Evolutionary conservation across 2,888 invertebrate genomes (phyloP), one percentile per base, ranked within the genome.

Genomic region (Stratiomys singularior): DNA sequence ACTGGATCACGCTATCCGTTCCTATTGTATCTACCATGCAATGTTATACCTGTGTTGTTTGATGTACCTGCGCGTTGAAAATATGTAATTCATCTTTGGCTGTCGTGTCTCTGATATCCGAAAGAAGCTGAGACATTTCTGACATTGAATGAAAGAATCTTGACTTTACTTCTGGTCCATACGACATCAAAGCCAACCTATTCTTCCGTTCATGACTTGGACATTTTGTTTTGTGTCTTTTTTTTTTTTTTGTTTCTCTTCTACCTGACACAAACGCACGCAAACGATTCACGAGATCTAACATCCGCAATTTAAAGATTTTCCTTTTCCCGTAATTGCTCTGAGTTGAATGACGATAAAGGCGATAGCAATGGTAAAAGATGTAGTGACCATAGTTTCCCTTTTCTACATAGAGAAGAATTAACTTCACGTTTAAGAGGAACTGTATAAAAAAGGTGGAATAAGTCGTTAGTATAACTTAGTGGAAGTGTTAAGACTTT

Each of bases 271-370:
- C n/a, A 46, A 76, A 58, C 37, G 77, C 77, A 79, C 74, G 79
- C 79, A 77, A 77, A 74, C 77, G 58, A 13, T 58, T 37, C 60
- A 58, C 60, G 74, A 37, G 66, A 77, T 74, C 69, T 71, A 72
- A 78, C 78, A 78, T 78, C 78, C 78, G 78, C 77, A 78, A 78
- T 78, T 72, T 72, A 64, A 71, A 76, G 72, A 66, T 71, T 78
- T 76, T 76, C 56, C 72, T 76, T 72, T 78, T 77, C 78, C 72
- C 77, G 78, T 77, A 71, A 78, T 72, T 76, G 58, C 47, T 15
- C n/a, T n/a, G 71, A 60, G 60, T 23, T 4, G 25, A 2, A 25
- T 15, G 52, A 15, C 60, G 60, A 60, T 60, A 2, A 15, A 23
- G 60, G 25, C 23, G 60, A 74, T 77, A 44, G 37, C 37, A 3